Percentiles rank a stretch among this genome's conserved stretches.
phyloP scores from a whole-genome alignment of 2,888 invertebrate genomes.

The Oeneis ivallda region DNA sequence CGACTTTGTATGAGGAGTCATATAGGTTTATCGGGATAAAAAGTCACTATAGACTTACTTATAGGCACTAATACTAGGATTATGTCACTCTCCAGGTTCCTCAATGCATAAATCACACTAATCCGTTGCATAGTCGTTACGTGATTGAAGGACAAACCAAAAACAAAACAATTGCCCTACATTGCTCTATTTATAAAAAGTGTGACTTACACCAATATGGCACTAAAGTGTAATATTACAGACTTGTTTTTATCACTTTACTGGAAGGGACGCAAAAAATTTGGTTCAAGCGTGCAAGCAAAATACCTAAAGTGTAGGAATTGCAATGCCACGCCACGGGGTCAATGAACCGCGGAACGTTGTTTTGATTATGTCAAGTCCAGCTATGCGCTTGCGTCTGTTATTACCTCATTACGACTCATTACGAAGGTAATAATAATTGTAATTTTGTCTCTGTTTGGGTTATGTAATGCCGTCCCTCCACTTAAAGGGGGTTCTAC shows the following conservation, averaged over 20 bases:
- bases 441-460: no score
- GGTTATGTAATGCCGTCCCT: no score
- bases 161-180: neutral
- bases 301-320: conserved; percentile 37
- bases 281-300: conserved; percentile 32
- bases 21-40: no score
- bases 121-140: no score
- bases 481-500: no score
- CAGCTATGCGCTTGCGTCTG: conserved; percentile 25
- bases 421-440: no score
- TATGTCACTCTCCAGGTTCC: no score
- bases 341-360: conserved; percentile 36
- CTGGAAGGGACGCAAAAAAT: conserved; percentile 33
- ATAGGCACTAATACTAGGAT: no score
- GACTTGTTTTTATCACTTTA: conserved; percentile 12
- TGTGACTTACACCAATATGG: neutral
- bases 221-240: neutral
- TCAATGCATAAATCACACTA: no score
- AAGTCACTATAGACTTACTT: no score
- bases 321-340: conserved; percentile 38
- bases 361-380: conserved; percentile 37
- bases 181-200: neutral
- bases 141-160: neutral
- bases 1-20: no score
- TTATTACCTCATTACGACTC: neutral